phyloP scores from a whole-genome alignment of 2,113 vertebrate species.

The Eonycteris spelaea region DNA sequence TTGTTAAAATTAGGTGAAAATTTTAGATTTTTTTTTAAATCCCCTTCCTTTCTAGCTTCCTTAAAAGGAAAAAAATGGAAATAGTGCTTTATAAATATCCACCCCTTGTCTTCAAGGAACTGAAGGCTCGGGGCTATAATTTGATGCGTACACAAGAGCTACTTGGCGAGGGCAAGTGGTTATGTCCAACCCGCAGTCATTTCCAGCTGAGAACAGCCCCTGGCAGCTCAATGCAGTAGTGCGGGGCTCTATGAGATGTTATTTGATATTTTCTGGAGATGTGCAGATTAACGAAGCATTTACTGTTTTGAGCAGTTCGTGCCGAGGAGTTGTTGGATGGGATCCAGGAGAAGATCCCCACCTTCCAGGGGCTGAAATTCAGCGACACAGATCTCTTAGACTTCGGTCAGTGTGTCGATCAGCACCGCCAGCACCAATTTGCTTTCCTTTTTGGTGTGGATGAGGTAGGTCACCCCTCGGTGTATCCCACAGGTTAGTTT shows the following conservation, averaged over 20 bases:
- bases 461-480: constrained; percentile 85
- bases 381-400: constrained; percentile 90
- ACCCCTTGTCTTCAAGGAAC: not conserved
- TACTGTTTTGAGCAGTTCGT: constrained; percentile 82
- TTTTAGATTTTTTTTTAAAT: not conserved
- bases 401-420: constrained; percentile 89
- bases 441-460: constrained; percentile 92
- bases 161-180: not conserved
- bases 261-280: not conserved
- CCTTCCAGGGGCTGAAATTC: constrained; percentile 95
- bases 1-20: not conserved
- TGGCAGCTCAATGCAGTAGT: not conserved
- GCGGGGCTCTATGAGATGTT: not conserved
- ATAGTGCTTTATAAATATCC: not conserved
- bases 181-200: not conserved
- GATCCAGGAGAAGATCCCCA: constrained; percentile 89
- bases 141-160: not conserved
- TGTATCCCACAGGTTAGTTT: not conserved
- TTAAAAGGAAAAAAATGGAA: constrained; percentile 33
- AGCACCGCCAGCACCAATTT: constrained; percentile 77
- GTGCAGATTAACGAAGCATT: not conserved
- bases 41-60: not conserved
- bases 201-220: not conserved
- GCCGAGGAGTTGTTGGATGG: constrained; percentile 87
- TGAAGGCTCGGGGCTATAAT: not conserved